Conservation (phyloP, 2,113 vertebrate species). For the Solea solea region DNA sequence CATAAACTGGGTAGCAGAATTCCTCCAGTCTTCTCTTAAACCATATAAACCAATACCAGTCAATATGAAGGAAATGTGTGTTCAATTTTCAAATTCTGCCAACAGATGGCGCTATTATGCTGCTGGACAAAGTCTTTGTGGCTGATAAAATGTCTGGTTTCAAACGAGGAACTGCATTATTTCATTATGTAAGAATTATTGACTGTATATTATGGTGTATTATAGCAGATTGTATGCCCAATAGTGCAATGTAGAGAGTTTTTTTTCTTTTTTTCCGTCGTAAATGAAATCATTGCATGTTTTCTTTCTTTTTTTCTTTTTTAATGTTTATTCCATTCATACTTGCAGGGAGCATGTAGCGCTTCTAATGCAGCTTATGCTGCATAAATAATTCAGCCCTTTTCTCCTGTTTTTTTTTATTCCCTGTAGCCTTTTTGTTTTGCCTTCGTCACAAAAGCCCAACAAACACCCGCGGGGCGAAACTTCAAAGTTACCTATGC, state of each 20-base stretch:
- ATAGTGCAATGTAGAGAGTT: neutral
- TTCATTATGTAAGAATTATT: slow-evolving; percentile 33
- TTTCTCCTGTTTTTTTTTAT: neutral
- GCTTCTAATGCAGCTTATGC: neutral
- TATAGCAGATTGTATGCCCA: neutral
- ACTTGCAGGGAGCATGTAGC: slow-evolving; percentile 11
- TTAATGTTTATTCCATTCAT: neutral
- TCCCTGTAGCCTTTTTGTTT: neutral
- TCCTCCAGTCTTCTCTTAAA: too few relatives aligned
- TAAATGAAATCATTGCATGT: neutral
- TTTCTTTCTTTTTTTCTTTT: neutral
- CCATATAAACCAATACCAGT: neutral
- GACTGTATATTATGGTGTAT: neutral
- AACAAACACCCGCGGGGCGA: slow-evolving; percentile 54
- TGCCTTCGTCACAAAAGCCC: slow-evolving; percentile 9
- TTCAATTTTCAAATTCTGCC: slow-evolving; percentile 39
- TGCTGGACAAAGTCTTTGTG: slow-evolving; percentile 39
- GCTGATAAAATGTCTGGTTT: slow-evolving; percentile 36
- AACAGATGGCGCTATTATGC: slow-evolving; percentile 66
- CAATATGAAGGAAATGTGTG: neutral
- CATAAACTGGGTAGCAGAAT: neutral
- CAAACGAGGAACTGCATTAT: slow-evolving; percentile 6
- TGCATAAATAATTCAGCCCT: neutral
- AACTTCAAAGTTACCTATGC: slow-evolving; percentile 71
- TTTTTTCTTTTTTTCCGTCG: neutral